These are phyloP conservation scores for Kryptopterus vitreolus DNA, from an alignment of 2,797 vertebrate species.

Conservation along the genomic window DNA sequence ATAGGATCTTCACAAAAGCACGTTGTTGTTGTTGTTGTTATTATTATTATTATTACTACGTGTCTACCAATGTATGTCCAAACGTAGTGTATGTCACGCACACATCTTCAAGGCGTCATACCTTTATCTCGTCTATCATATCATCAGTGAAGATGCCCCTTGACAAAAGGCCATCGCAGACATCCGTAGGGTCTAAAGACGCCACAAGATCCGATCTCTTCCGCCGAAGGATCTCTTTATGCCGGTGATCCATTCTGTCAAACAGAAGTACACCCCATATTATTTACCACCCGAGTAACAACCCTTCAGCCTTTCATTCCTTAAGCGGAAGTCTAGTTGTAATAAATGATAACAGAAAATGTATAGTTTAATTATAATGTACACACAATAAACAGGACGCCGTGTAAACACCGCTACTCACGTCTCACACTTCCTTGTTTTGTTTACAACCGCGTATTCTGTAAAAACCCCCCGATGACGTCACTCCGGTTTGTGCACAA, in stretches of 20 bases:
- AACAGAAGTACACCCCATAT: constrained; percentile 8
- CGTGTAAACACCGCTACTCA: not conserved
- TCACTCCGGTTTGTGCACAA: constrained; percentile 9
- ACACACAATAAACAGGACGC: not conserved
- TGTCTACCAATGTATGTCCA: not conserved
- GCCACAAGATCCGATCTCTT: constrained; percentile 73
- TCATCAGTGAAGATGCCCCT: constrained; percentile 81
- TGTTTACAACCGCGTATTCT: constrained; percentile 41
- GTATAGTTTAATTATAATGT: not conserved
- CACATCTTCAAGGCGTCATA: constrained; percentile 47
- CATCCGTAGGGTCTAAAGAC: constrained; percentile 68
- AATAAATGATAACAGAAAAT: too few relatives aligned
- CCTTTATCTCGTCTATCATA: constrained; percentile 92
- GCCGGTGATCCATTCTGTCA: constrained; percentile 79
- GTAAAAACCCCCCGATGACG: not conserved
- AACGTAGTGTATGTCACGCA: too few relatives aligned
- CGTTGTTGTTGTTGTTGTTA: too few relatives aligned
- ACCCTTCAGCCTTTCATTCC: too few relatives aligned
- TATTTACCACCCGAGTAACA: too few relatives aligned
- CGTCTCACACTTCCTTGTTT: constrained; percentile 49
- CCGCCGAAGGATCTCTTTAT: constrained; percentile 73
- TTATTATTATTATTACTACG: too few relatives aligned
- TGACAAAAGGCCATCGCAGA: constrained; percentile 79
- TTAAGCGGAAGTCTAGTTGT: too few relatives aligned
- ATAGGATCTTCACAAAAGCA: too few relatives aligned